A percentile compares a stretch with the other conserved stretches of the same genome.
These are phyloP conservation scores for Leptinotarsa peninsularis DNA, from an alignment of 2,888 invertebrate genomes.

Conservation along the genomic window DNA sequence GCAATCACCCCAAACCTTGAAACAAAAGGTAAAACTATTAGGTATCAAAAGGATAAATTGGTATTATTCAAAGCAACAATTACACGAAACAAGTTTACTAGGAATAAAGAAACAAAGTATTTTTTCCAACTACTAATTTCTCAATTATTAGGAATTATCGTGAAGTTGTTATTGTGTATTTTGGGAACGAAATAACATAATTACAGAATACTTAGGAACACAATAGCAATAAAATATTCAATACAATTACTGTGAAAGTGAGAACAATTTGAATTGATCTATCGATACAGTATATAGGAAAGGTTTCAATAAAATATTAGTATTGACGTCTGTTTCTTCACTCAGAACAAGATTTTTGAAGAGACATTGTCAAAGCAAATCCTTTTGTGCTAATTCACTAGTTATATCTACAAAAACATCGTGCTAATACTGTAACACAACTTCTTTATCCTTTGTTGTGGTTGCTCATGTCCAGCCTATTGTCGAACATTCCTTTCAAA, in stretches of 20 bases:
- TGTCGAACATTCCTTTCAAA: constrained; percentile 40
- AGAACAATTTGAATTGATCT: constrained; percentile 3
- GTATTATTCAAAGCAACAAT: background rate
- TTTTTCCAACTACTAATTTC: too few species aligned
- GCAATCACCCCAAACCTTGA: background rate
- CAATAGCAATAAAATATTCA: constrained; percentile 6
- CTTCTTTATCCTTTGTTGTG: constrained; percentile 42
- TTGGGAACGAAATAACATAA: constrained; percentile 1
- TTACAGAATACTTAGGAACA: background rate
- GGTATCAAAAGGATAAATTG: background rate
- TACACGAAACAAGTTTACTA: too few species aligned
- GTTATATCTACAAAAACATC: background rate
- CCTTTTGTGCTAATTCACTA: constrained; percentile 1
- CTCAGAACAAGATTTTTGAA: background rate
- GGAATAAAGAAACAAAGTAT: too few species aligned
- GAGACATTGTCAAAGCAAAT: background rate
- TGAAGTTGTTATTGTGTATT: background rate
- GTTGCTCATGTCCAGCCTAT: constrained; percentile 46
- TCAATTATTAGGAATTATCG: background rate
- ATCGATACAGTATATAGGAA: background rate
- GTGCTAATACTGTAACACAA: constrained; percentile 22
- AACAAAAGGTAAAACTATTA: background rate
- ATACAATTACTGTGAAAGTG: background rate
- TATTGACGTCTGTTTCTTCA: background rate
- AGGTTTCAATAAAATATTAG: background rate